A percentile compares a stretch with the other conserved stretches of the same genome.
Conservation (phyloP, 2,888 invertebrate species). For the Himalopsyche anomala region DNA sequence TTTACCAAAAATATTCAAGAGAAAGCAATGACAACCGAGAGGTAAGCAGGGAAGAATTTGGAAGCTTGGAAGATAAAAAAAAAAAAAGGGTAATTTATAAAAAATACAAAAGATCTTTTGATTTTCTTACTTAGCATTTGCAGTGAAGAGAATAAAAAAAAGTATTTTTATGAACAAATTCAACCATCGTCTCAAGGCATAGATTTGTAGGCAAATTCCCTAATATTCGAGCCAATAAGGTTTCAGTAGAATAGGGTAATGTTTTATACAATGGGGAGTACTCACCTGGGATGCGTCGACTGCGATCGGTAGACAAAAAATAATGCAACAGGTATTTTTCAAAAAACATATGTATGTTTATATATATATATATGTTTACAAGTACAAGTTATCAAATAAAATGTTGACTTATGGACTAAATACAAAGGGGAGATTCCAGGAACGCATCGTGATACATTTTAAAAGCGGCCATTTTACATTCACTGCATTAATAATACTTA, state of each 20-base stretch:
- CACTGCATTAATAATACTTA: slow-evolving; percentile 26
- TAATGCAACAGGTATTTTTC: slow-evolving; percentile 54
- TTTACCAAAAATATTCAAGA: too few relatives aligned
- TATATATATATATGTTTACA: slow-evolving; percentile 64
- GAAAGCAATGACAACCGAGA: too few relatives aligned
- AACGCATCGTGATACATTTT: slow-evolving; percentile 28
- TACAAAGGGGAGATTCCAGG: slow-evolving; percentile 40
- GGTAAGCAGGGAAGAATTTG: too few relatives aligned
- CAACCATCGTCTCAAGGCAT: too few relatives aligned
- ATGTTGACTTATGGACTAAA: slow-evolving; percentile 56
- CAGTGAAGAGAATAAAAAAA: too few relatives aligned
- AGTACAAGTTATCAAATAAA: slow-evolving; percentile 57
- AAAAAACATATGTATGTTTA: slow-evolving; percentile 62
- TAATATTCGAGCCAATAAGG: too few relatives aligned
- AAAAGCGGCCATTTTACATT: slow-evolving; percentile 28
- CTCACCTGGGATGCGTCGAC: slow-evolving; percentile 29
- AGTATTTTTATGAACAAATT: too few relatives aligned
- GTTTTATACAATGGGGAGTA: not conserved
- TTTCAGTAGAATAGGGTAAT: not conserved
- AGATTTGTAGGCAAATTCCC: too few relatives aligned
- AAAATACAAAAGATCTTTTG: too few relatives aligned
- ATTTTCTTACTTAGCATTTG: too few relatives aligned
- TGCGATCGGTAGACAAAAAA: slow-evolving; percentile 47
- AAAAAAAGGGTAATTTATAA: too few relatives aligned
- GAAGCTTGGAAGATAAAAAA: too few relatives aligned